Conservation (phyloP, 2,888 invertebrate genomes). For the Caenorhabditis auriculariae region DNA sequence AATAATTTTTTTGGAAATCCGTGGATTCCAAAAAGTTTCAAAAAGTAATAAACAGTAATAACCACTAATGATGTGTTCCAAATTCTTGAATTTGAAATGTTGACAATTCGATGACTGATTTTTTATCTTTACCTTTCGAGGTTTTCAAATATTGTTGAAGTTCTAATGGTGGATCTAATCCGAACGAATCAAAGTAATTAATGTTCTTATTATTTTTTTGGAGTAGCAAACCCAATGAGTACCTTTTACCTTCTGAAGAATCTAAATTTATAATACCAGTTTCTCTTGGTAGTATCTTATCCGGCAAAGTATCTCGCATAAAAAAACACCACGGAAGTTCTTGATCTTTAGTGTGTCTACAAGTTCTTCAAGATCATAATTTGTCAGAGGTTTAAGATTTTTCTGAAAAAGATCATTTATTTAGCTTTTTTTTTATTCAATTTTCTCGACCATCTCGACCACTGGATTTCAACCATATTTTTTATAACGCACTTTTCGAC, state of each 20-base stretch:
- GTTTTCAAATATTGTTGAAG: slow-evolving; percentile 15
- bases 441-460: too few relatives aligned
- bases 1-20: slow-evolving; percentile 25
- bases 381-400: slow-evolving; percentile 21
- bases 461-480: too few relatives aligned
- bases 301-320: slow-evolving; percentile 24
- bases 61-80: slow-evolving; percentile 34
- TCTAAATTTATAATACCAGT: slow-evolving; percentile 28
- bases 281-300: slow-evolving; percentile 14
- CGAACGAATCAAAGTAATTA: slow-evolving; percentile 30
- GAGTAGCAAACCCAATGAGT: slow-evolving; percentile 29
- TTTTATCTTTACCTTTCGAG: slow-evolving; percentile 11
- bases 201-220: slow-evolving; percentile 17
- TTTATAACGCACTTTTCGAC: too few relatives aligned
- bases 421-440: too few relatives aligned
- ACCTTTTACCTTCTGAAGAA: slow-evolving; percentile 18
- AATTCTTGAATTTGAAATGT: slow-evolving; percentile 35
- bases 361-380: slow-evolving; percentile 14
- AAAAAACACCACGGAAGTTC: slow-evolving; percentile 24
- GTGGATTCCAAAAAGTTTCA: too few relatives aligned
- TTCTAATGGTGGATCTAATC: slow-evolving; percentile 27
- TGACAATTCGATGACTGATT: slow-evolving; percentile 17
- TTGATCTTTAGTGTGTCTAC: slow-evolving; percentile 12
- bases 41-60: slow-evolving; percentile 27
- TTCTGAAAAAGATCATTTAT: too few relatives aligned